Percentiles rank a stretch among this genome's conserved stretches.
These are phyloP conservation scores for Oscheius sp. DNA, from an alignment of 2,888 invertebrate species.

Conservation along the genomic window DNA sequence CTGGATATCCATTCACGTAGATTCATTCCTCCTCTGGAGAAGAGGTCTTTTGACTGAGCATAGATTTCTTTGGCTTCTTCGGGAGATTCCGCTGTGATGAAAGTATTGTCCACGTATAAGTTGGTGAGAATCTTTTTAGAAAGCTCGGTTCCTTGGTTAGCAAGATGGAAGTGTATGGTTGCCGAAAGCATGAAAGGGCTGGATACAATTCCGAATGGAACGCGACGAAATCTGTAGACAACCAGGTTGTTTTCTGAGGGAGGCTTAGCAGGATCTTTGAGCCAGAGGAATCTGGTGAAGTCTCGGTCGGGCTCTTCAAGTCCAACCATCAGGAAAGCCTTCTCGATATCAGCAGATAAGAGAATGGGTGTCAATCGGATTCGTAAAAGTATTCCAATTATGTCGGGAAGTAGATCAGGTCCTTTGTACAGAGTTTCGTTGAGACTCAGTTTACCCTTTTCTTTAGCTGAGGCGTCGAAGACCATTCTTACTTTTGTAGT, in stretches of 20 bases:
- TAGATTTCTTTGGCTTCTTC: neutral
- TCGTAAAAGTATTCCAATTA: constrained; percentile 43
- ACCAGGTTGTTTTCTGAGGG: constrained; percentile 34
- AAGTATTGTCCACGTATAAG: constrained; percentile 28
- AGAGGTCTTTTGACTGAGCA: no score
- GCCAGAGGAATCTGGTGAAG: constrained; percentile 43
- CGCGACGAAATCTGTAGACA: constrained; percentile 35
- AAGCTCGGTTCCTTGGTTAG: neutral
- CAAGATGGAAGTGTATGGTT: constrained; percentile 33
- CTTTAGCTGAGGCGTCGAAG: constrained; percentile 41
- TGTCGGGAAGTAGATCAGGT: constrained; percentile 33
- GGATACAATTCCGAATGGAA: constrained; percentile 46
- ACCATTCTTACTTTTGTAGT: constrained; percentile 53
- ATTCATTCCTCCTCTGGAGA: no score
- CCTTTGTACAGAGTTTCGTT: constrained; percentile 48
- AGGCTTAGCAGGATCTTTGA: constrained; percentile 32
- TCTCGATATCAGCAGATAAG: constrained; percentile 46
- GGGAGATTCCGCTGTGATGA: constrained; percentile 2
- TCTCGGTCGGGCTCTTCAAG: constrained; percentile 41
- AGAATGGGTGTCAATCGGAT: constrained; percentile 22
- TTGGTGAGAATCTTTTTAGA: neutral
- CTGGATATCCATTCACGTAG: no score
- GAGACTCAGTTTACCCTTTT: constrained; percentile 22
- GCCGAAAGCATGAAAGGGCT: constrained; percentile 43
- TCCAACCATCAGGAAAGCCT: constrained; percentile 51